phyloP scores from a whole-genome alignment of 2,113 vertebrate species.

The Malaclemys terrapin region DNA sequence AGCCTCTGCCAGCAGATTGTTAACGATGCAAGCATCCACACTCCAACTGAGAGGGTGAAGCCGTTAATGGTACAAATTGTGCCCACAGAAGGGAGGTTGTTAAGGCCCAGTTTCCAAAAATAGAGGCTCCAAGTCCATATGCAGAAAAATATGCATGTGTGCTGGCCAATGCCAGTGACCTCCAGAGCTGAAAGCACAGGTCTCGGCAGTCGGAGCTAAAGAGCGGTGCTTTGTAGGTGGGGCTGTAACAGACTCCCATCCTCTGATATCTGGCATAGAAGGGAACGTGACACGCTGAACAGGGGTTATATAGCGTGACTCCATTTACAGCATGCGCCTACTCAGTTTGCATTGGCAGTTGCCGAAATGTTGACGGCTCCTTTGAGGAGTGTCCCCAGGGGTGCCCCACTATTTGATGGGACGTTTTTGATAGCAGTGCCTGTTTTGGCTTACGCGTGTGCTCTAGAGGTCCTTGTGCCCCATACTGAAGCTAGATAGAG shows the following conservation, averaged over 20 bases:
- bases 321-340: neutral
- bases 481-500: neutral
- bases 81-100: neutral
- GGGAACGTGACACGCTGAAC: accelerated
- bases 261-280: neutral
- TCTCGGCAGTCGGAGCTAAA: neutral
- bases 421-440: neutral
- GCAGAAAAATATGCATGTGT: neutral
- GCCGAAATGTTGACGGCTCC: neutral
- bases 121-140: neutral
- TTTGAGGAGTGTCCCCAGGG: neutral
- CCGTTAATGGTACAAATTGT: neutral
- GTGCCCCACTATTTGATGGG: neutral
- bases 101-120: neutral
- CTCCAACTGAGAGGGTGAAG: neutral
- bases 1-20: neutral
- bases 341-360: neutral
- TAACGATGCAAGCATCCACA: accelerated
- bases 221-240: neutral
- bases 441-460: neutral
- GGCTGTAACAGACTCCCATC: neutral
- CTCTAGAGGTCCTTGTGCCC: neutral
- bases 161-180: neutral
- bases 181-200: neutral
- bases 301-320: neutral